These are phyloP conservation scores for Barypeithes pellucidus DNA, from an alignment of 2,888 invertebrate genomes.

Conservation along the genomic window DNA sequence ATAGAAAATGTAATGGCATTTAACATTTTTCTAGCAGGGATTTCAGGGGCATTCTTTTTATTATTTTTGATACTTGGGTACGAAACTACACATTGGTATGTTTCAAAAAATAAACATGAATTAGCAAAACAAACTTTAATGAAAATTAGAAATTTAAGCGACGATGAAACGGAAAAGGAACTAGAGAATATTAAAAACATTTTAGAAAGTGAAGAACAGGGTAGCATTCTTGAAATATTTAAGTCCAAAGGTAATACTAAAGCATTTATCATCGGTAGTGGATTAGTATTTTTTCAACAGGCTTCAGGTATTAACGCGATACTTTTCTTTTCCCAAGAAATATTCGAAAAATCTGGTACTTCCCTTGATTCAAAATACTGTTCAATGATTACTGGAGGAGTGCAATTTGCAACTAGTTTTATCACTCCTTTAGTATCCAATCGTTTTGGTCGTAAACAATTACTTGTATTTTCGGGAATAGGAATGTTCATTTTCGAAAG, in stretches of 20 bases:
- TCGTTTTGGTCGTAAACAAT: conserved; percentile 80
- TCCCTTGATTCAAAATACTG: conserved; percentile 74
- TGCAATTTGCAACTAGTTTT: conserved; percentile 83
- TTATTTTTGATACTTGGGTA: conserved; percentile 84
- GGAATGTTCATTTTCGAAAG: conserved; percentile 73
- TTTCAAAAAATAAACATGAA: conserved; percentile 74
- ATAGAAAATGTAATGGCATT: conserved; percentile 76
- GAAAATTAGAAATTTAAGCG: conserved; percentile 78
- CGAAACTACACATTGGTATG: conserved; percentile 84
- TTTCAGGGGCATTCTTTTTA: conserved; percentile 69
- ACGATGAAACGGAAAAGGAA: conserved; percentile 77
- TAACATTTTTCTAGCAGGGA: conserved; percentile 74
- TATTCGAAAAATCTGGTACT: conserved; percentile 81
- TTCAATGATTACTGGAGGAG: conserved; percentile 85
- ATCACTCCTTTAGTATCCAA: conserved; percentile 86
- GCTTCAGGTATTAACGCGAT: conserved; percentile 87
- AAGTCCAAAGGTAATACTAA: conserved; percentile 81
- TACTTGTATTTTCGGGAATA: conserved; percentile 81
- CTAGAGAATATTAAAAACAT: conserved; percentile 67
- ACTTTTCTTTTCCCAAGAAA: conserved; percentile 83
- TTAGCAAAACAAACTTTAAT: conserved; percentile 79
- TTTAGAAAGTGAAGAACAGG: conserved; percentile 50
- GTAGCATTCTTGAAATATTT: conserved; percentile 62
- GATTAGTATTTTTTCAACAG: conserved; percentile 88
- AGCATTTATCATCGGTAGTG: conserved; percentile 83